Evolutionary conservation across 2,797 vertebrate genomes (phyloP).

Genomic region (Alectoris magna): DNA sequence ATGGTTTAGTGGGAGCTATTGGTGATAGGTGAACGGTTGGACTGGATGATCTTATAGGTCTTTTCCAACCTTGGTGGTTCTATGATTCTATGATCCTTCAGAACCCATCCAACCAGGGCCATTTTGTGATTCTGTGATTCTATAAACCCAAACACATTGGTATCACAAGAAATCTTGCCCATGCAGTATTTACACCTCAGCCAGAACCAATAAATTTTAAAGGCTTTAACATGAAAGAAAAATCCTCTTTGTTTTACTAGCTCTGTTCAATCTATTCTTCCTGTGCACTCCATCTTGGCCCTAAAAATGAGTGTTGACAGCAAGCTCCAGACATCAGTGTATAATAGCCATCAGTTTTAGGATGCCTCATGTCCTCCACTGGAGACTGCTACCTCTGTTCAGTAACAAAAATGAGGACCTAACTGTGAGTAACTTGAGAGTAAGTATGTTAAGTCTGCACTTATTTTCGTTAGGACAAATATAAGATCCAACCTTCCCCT

Average conservation of each 20-base stretch:
- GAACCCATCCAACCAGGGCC: no score
- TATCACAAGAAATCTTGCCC: neutral
- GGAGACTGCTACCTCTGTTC: neutral
- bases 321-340: neutral
- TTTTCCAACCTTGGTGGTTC: no score
- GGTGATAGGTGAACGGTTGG: no score
- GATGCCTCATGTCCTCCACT: neutral
- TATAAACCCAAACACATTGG: neutral
- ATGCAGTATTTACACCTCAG: neutral
- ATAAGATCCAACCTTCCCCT: neutral
- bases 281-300: neutral
- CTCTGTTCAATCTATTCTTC: neutral
- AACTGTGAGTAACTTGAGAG: neutral
- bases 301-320: neutral
- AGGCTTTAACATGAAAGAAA: neutral
- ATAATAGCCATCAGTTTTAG: neutral
- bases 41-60: no score
- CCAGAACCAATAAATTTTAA: neutral
- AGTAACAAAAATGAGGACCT: neutral
- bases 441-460: fast-evolving
- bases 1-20: no score
- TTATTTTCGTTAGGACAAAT: neutral
- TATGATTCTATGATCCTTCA: no score
- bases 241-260: neutral
- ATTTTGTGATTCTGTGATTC: no score